Percentiles rank a stretch among this genome's conserved stretches.
These are phyloP conservation scores for Cepaea nemoralis DNA, from an alignment of 1,140 invertebrate genomes.

Conservation along the genomic window DNA sequence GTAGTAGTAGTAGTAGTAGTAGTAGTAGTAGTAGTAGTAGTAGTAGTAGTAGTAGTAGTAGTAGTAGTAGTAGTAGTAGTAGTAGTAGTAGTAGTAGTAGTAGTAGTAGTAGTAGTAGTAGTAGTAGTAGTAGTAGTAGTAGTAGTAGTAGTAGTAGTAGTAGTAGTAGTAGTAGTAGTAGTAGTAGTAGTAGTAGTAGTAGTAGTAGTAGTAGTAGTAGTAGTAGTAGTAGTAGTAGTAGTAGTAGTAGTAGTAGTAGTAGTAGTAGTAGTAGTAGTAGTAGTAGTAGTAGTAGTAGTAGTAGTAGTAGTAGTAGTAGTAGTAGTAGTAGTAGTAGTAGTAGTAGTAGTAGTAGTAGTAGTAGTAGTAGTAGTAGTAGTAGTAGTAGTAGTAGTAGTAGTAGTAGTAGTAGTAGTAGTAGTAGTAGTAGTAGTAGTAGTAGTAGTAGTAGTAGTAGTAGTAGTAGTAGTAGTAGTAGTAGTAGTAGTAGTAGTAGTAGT, in stretches of 20 bases:
- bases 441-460: not conserved
- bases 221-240: slow-evolving; percentile 4
- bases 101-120: too few relatives aligned
- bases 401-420: slow-evolving; percentile 33
- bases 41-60: too few relatives aligned
- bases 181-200: too few relatives aligned
- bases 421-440: slow-evolving; percentile 11
- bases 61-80: too few relatives aligned
- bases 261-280: not conserved
- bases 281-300: slow-evolving; percentile 24
- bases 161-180: too few relatives aligned
- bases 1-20: not conserved
- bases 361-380: too few relatives aligned
- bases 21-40: too few relatives aligned
- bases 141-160: too few relatives aligned
- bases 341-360: slow-evolving; percentile 4
- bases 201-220: not conserved
- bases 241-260: slow-evolving; percentile 1
- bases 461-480: slow-evolving; percentile 36
- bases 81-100: too few relatives aligned
- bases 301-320: slow-evolving; percentile 36
- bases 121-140: too few relatives aligned
- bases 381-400: not conserved
- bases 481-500: slow-evolving; percentile 44
- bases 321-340: slow-evolving; percentile 5